Percentiles rank a stretch among this genome's conserved stretches.
phyloP scores from a whole-genome alignment of 2,797 vertebrate species.

The Sebastolobus altivelis region DNA sequence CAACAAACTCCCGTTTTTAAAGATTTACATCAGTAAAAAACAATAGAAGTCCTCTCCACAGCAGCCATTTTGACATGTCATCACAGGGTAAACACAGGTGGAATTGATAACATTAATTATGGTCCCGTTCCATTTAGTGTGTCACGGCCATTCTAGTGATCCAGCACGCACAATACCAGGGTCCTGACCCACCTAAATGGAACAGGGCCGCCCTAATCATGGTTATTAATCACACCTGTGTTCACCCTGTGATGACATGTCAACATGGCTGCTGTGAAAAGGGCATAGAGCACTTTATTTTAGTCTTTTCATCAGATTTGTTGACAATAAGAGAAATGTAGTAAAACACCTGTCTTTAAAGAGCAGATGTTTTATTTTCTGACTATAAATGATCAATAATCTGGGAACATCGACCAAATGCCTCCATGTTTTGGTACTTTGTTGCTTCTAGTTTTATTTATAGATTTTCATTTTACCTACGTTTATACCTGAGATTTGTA shows the following conservation, averaged over 20 bases:
- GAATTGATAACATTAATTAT: neutral
- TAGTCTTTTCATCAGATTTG: neutral
- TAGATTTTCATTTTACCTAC: neutral
- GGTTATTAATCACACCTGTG: neutral
- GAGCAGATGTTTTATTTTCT: neutral
- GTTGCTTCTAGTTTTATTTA: neutral
- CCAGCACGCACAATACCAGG: neutral
- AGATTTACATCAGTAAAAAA: neutral
- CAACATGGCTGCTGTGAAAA: neutral
- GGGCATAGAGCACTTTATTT: too few species aligned
- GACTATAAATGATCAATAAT: neutral
- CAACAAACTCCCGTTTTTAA: neutral
- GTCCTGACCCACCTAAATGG: neutral
- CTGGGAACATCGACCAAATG: neutral
- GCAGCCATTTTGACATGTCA: neutral
- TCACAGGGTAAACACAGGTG: neutral
- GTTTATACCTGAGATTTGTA: neutral
- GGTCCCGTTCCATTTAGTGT: neutral
- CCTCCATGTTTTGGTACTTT: neutral
- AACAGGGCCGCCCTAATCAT: too few species aligned
- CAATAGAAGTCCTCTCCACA: too few species aligned
- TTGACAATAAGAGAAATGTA: neutral
- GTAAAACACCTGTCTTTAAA: neutral
- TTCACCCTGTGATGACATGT: neutral
- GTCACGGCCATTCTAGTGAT: neutral